Evolutionary conservation across 2,797 vertebrate genomes (phyloP), one percentile per base, ranked within the genome.

Genomic region (Lithobates sylvaticus): DNA sequence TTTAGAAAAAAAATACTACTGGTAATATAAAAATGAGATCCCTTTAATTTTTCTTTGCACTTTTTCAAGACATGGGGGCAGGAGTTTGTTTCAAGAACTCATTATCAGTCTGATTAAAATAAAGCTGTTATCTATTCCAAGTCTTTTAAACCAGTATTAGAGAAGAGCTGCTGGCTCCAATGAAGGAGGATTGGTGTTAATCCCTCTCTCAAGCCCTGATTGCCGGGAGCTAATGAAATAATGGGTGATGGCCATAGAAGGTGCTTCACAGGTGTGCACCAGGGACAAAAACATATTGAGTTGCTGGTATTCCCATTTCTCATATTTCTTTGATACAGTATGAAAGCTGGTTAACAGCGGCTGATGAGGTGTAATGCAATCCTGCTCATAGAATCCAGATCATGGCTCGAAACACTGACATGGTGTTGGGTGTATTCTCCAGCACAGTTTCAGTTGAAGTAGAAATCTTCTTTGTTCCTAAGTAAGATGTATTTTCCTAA

Each of bases 141-240:
- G 61, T 47, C 88, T 78, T 89, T 76, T 91, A 88, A 90, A 91
- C 88, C 79, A 83, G 71, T 58, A 79, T 9, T 81, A 80, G 84
- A 90, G 88, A 90, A 92, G 91, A 89, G 88, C 86, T 91, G 78
- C 89, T 91, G 89, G 89, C 90, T 92, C 90, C 90, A 88, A 87
- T 88, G 87, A 91, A 88, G 89, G 89, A 83, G 84, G 71, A 89
- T 91, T 89, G 91, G 89, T 84, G 88, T 70, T 81, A 91, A 78
- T 83, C 86, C 85, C 61, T 76, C 58, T 89, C 85, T 88, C 89
- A 83, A 76, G 77, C 84, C 90, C 88, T 89, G 78, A 65, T 86
- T 83, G 69, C 81, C 81, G 29, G 13, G 67, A 87, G 44, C 76
- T 78, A 83, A 83, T 86, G 74, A 78, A 83, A 78, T 83, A 72